Evolutionary conservation across 2,888 invertebrate genomes (phyloP).

Genomic region (Apantesis nais): DNA sequence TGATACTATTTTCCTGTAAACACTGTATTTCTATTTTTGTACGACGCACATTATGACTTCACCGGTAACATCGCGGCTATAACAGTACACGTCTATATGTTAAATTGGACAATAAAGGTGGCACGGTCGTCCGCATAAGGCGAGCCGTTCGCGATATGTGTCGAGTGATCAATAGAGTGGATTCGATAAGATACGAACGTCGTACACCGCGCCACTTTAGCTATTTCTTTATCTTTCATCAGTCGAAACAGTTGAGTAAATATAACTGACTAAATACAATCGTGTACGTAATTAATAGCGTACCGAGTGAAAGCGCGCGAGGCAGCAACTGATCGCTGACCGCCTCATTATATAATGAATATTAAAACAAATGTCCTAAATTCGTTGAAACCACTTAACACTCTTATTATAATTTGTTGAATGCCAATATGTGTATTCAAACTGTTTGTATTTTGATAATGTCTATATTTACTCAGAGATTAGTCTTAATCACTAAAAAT

Average conservation of each 20-base stretch:
- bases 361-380: constrained; percentile 80
- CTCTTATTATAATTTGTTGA: constrained; percentile 56
- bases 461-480: constrained; percentile 56
- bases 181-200: constrained; percentile 80
- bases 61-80: constrained; percentile 80
- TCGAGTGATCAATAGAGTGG: constrained; percentile 82
- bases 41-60: constrained; percentile 83
- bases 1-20: constrained; percentile 83
- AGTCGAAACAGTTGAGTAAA: constrained; percentile 83
- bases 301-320: constrained; percentile 80
- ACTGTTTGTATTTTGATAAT: constrained; percentile 38
- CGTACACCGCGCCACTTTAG: constrained; percentile 72
- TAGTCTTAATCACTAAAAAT: constrained; percentile 46
- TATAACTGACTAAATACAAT: constrained; percentile 78
- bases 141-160: constrained; percentile 81
- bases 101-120: constrained; percentile 82
- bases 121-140: constrained; percentile 79
- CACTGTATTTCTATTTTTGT: constrained; percentile 81
- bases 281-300: constrained; percentile 79
- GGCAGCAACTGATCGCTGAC: constrained; percentile 65
- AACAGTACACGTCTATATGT: constrained; percentile 74
- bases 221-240: constrained; percentile 82
- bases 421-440: constrained; percentile 32
- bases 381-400: constrained; percentile 63
- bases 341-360: constrained; percentile 82